These are phyloP conservation scores for Spilosoma lubricipeda DNA, from an alignment of 2,888 invertebrate genomes.

Conservation along the genomic window DNA sequence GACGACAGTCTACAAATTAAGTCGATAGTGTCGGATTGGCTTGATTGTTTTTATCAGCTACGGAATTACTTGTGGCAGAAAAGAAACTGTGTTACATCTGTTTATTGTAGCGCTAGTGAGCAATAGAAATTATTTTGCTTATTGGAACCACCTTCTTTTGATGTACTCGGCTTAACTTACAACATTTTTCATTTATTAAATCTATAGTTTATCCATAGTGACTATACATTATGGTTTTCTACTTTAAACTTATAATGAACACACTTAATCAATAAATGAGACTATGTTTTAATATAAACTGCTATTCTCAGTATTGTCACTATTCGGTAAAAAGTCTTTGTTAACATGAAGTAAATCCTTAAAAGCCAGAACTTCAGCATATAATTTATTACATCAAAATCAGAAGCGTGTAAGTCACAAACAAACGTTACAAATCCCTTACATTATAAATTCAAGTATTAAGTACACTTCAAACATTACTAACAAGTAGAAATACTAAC, in stretches of 20 bases:
- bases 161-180: not conserved
- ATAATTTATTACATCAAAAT: not conserved
- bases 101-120: not conserved
- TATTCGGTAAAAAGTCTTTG: not conserved
- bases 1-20: slow-evolving; percentile 42
- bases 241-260: not conserved
- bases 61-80: slow-evolving; percentile 13
- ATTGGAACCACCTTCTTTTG: not conserved
- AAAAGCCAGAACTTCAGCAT: not conserved
- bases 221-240: not conserved
- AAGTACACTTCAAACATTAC: slow-evolving; percentile 31
- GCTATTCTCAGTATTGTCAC: not conserved
- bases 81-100: slow-evolving; percentile 2
- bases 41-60: slow-evolving; percentile 28
- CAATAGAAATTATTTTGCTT: not conserved
- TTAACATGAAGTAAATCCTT: not conserved
- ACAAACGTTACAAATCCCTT: slow-evolving; percentile 14
- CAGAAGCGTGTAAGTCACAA: not conserved
- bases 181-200: not conserved
- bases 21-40: slow-evolving; percentile 38
- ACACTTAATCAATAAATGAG: not conserved
- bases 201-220: not conserved
- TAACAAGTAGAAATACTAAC: slow-evolving; percentile 50
- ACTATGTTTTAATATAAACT: not conserved
- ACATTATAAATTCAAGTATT: slow-evolving; percentile 34